Percentiles rank a stretch among this genome's conserved stretches.
Conservation (phyloP, 2,797 vertebrate species). For the Karalla daura region DNA sequence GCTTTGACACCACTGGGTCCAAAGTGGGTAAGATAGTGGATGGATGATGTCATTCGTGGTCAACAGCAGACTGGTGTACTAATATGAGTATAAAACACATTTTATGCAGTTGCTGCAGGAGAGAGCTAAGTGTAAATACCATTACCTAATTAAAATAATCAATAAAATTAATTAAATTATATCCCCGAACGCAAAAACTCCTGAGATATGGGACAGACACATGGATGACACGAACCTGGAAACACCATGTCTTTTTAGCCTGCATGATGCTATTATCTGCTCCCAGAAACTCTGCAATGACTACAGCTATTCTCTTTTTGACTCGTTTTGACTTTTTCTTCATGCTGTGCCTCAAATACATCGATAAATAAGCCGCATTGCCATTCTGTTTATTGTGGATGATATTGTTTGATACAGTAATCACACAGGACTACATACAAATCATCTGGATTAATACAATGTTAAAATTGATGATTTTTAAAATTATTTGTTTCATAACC, state of each 20-base stretch:
- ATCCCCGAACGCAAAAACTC: not conserved
- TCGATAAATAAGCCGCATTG: not conserved
- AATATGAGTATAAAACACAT: not conserved
- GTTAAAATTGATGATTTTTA: too few species aligned
- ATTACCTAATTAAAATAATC: not conserved
- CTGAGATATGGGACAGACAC: too few species aligned
- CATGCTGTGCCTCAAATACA: not conserved
- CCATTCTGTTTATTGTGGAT: constrained; percentile 50
- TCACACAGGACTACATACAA: constrained; percentile 19
- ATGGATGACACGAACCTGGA: too few species aligned
- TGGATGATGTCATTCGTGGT: constrained; percentile 1
- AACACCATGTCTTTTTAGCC: too few species aligned
- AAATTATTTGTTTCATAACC: not conserved
- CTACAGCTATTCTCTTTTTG: too few species aligned
- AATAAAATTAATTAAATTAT: not conserved
- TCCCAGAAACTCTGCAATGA: not conserved
- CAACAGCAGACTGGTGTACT: constrained; percentile 13
- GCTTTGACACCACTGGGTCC: too few species aligned
- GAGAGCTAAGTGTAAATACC: not conserved
- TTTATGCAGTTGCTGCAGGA: not conserved
- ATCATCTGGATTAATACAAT: too few species aligned
- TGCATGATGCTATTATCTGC: not conserved
- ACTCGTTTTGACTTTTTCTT: not conserved
- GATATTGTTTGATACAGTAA: not conserved
- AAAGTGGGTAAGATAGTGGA: too few species aligned